A percentile compares a stretch with the other conserved stretches of the same genome.
These are phyloP conservation scores for Leptogaster cylindrica DNA, from an alignment of 2,888 invertebrate genomes.

Conservation along the genomic window DNA sequence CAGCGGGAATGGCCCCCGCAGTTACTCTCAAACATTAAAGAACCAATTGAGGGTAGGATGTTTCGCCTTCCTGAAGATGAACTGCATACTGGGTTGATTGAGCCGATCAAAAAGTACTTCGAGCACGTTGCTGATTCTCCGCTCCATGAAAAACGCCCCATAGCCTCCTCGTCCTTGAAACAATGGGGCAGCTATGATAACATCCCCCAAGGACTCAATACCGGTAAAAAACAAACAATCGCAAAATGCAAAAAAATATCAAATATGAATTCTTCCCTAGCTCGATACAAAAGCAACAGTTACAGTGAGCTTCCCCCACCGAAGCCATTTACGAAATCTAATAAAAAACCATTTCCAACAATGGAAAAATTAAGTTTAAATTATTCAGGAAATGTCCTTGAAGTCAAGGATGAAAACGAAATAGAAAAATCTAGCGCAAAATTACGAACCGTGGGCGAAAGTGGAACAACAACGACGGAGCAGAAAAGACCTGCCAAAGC, in stretches of 20 bases:
- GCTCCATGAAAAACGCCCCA: background rate
- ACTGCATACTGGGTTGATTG: conserved; percentile 56
- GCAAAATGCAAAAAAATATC: too few relatives aligned
- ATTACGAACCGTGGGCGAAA: background rate
- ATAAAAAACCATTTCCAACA: conserved; percentile 4
- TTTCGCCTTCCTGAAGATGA: conserved; percentile 48
- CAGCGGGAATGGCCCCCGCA: conserved; percentile 33
- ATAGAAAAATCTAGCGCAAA: background rate
- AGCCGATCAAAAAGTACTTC: conserved; percentile 56
- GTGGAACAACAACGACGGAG: background rate
- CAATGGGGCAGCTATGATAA: conserved; percentile 38
- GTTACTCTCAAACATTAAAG: background rate
- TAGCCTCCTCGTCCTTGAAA: conserved; percentile 38
- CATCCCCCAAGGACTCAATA: background rate
- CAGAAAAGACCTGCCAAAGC: too few relatives aligned
- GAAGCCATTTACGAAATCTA: conserved; percentile 42
- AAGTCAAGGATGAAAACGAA: background rate
- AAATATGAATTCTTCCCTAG: conserved; percentile 1
- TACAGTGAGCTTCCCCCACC: conserved; percentile 47
- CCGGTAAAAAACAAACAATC: too few relatives aligned
- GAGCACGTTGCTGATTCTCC: conserved; percentile 48
- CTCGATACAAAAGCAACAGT: conserved; percentile 45
- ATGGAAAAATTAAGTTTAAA: conserved; percentile 34
- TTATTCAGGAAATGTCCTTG: conserved; percentile 13
- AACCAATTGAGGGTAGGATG: conserved; percentile 33